Evolutionary conservation across 2,888 invertebrate species (phyloP).

Genomic region (Andrena flavipes): DNA sequence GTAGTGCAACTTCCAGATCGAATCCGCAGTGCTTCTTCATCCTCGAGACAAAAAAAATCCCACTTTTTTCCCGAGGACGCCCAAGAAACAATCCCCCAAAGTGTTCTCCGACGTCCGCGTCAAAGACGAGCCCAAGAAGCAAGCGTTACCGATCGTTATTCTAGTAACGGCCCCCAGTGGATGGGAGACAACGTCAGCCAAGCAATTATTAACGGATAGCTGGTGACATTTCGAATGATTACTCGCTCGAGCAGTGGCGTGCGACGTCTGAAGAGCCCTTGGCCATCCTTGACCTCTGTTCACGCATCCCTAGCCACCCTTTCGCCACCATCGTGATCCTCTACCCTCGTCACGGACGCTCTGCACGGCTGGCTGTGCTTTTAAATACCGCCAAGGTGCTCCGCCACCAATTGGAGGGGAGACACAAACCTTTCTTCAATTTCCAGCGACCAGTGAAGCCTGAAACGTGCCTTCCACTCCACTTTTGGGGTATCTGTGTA

Average conservation of each 20-base stretch:
- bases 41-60: too few species aligned
- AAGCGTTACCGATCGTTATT: background rate
- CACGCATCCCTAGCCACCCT: slow-evolving; percentile 43
- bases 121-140: background rate
- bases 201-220: slow-evolving; percentile 20
- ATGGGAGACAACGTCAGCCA: background rate
- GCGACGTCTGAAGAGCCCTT: slow-evolving; percentile 34
- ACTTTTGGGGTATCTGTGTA: too few species aligned
- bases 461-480: too few species aligned
- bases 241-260: slow-evolving; percentile 19
- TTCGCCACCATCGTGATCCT: slow-evolving; percentile 27
- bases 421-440: too few species aligned
- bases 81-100: too few species aligned
- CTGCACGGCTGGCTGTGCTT: slow-evolving; percentile 34
- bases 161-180: background rate
- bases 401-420: too few species aligned
- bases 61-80: too few species aligned
- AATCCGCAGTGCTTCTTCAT: too few species aligned
- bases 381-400: slow-evolving; percentile 32
- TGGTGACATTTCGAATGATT: slow-evolving; percentile 26
- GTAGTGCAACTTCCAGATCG: too few species aligned
- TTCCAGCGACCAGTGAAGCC: too few species aligned
- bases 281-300: slow-evolving; percentile 55
- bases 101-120: background rate
- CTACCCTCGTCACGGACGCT: slow-evolving; percentile 35